A percentile compares a stretch with the other conserved stretches of the same genome.
Conservation (phyloP, 2,113 vertebrate species). For the Phylloscopus trochiloides region DNA sequence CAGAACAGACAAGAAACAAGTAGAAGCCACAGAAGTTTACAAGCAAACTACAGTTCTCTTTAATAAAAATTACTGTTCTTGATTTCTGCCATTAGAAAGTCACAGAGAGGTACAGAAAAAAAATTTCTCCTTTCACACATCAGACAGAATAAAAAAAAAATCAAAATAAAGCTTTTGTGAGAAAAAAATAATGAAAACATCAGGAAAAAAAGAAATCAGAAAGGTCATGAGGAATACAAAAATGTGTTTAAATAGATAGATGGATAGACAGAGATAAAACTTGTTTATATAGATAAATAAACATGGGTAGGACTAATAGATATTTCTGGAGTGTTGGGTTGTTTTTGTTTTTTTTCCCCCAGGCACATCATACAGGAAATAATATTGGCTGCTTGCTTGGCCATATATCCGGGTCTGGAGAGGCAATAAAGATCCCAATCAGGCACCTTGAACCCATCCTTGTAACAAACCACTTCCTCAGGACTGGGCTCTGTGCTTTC, state of each 20-base stretch:
- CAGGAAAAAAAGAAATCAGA: neutral
- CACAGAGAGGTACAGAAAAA: neutral
- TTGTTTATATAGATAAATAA: neutral
- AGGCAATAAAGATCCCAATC: neutral
- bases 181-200: neutral
- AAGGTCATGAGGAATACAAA: neutral
- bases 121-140: neutral
- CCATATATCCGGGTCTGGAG: neutral
- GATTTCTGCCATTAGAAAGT: neutral
- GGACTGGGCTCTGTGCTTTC: neutral
- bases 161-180: neutral
- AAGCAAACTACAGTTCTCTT: neutral
- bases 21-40: neutral
- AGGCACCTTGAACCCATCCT: fast-evolving
- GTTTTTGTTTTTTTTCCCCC: neutral
- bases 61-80: neutral
- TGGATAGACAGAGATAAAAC: neutral
- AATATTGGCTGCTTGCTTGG: neutral
- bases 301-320: fast-evolving
- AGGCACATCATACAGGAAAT: neutral
- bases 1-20: neutral
- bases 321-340: neutral
- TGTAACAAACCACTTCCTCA: neutral
- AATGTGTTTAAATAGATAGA: neutral
- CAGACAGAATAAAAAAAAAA: neutral